These are phyloP conservation scores for Volucella inanis DNA, from an alignment of 2,888 invertebrate genomes.

Conservation along the genomic window DNA sequence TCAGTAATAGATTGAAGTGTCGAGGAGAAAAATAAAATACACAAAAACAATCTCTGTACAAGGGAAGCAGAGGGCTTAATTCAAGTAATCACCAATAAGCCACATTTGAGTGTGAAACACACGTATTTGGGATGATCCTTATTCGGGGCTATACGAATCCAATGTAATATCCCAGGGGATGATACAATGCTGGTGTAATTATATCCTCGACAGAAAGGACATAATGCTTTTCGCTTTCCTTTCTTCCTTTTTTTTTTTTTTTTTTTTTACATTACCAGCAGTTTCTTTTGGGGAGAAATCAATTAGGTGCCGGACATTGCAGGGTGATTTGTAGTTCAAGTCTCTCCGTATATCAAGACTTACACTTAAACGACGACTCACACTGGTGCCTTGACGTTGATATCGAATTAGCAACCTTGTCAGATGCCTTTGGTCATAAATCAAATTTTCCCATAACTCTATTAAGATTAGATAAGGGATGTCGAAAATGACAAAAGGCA, in stretches of 20 bases:
- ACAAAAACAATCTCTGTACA: background rate
- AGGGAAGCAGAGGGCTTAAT: background rate
- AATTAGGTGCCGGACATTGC: no score
- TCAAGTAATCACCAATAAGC: constrained; percentile 20
- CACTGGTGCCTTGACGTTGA: background rate
- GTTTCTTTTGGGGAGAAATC: no score
- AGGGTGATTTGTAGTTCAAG: no score
- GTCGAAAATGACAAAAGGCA: constrained; percentile 32
- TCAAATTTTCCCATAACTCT: constrained; percentile 55
- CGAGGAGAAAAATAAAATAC: constrained; percentile 7
- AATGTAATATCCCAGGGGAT: no score
- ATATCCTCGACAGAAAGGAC: no score
- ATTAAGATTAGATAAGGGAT: constrained; percentile 40
- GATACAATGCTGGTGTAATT: no score
- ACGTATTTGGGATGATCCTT: constrained; percentile 19
- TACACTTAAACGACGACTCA: no score
- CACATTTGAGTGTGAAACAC: constrained; percentile 27
- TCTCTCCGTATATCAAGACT: no score
- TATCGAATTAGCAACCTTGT: background rate
- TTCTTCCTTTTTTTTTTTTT: no score
- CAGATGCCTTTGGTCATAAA: constrained; percentile 22
- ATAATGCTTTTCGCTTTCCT: no score
- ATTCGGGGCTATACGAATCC: no score
- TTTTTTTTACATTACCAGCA: no score
- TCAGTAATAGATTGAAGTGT: constrained; percentile 57